Evolutionary conservation across 2,888 invertebrate genomes (phyloP), one percentile per base, ranked within the genome.

Genomic region (Drosophila pegasa): DNA sequence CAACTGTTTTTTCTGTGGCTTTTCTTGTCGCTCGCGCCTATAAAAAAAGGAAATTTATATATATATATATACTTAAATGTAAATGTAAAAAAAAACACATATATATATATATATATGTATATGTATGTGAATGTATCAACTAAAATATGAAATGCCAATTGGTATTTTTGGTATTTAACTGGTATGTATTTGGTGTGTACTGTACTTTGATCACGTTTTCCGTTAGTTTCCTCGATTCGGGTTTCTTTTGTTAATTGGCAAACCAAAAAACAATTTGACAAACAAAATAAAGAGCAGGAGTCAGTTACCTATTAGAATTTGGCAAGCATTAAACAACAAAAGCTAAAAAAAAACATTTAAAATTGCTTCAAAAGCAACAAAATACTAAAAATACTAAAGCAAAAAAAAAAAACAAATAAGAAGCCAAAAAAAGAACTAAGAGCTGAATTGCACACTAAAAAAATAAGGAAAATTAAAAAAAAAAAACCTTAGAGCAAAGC

Each of bases 301-400:
- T 91, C 91, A 91, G 91, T 92, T 91, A 92, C 91, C 91, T 91
- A 90, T 91, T 91, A 87, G 88, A 83, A 87, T 86, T 89, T 87
- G 87, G 83, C 78, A 85, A 83, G 71, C 75, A 73, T 72, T 75
- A 77, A 69, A 67, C 50, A 63, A 45, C 59, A 65, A 64, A 60
- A 60, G 51, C 37, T 40, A 66, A 61, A 63, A 62, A 64, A 72
- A 62, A 57, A 33, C 20, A 41, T 54, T 29, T 10, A 43, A 70
- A 81, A 78, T 73, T 85, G 88, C 88, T 89, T 83, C 64, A 68
- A 82, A 88, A 82, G 89, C 89, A 88, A 78, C 64, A 64, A 82
- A 78, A 64, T 73, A 78, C 47, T 64, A 63, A 58, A 38, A 61
- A 68, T 55, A 58, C 52, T 66, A 45, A 54, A 63, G 65, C 54